Conservation (phyloP, 2,888 invertebrate species). For the Plagodis dolabraria region DNA sequence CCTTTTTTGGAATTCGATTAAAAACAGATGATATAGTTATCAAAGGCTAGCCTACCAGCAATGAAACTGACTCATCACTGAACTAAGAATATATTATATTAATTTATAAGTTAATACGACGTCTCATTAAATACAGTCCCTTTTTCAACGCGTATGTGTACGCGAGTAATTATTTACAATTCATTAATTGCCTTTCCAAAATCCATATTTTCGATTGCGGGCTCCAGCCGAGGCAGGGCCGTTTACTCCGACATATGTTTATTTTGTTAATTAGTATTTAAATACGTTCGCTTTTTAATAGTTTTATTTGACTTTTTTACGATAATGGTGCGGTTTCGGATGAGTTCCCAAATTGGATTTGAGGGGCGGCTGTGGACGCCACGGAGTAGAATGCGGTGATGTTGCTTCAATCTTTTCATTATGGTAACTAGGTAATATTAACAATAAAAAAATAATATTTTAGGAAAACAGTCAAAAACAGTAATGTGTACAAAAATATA, state of each 20-base stretch:
- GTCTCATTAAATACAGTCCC: constrained; percentile 7
- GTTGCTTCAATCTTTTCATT: too few species aligned
- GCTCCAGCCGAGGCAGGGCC: constrained; percentile 29
- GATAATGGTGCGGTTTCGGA: constrained; percentile 49
- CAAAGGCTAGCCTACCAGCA: too few species aligned
- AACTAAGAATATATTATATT: too few species aligned
- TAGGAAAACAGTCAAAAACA: too few species aligned
- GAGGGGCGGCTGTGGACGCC: constrained; percentile 6
- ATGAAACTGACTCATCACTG: too few species aligned
- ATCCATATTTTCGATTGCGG: constrained; percentile 26
- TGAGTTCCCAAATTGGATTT: constrained; percentile 46
- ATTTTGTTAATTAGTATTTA: constrained; percentile 54
- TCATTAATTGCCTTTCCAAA: constrained; percentile 29
- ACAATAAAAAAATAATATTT: too few species aligned
- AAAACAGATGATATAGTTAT: too few species aligned
- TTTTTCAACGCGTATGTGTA: constrained; percentile 6
- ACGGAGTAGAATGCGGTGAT: too few species aligned
- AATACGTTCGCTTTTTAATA: constrained; percentile 43
- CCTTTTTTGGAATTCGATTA: too few species aligned
- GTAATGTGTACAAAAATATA: too few species aligned
- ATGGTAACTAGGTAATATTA: too few species aligned
- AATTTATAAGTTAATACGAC: background rate
- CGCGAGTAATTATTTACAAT: constrained; percentile 24
- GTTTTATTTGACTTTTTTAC: constrained; percentile 52
- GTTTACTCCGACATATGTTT: constrained; percentile 52